phyloP scores from a whole-genome alignment of 2,113 vertebrate species.

The Cygnus buccinator region DNA sequence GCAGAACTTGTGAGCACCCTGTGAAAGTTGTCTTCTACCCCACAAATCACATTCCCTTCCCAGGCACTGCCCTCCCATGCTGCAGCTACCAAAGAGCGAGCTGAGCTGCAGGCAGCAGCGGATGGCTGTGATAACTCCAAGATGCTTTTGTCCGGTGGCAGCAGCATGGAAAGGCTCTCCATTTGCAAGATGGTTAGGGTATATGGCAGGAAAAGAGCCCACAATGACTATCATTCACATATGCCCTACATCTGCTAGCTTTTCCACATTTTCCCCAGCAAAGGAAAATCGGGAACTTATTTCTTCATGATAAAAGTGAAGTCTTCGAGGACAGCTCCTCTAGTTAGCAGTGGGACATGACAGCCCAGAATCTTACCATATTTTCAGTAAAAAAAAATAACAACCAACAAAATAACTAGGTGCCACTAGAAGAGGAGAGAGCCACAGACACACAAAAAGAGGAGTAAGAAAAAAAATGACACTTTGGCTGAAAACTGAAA shows the following conservation, averaged over 20 bases:
- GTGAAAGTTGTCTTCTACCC: neutral
- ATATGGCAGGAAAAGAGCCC: accelerated
- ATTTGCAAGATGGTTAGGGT: neutral
- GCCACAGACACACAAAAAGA: neutral
- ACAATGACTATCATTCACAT: neutral
- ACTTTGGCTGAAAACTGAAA: neutral
- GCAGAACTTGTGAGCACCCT: neutral
- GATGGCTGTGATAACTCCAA: neutral
- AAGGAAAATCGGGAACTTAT: neutral
- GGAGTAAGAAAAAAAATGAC: neutral
- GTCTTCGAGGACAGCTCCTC: neutral
- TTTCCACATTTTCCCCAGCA: neutral
- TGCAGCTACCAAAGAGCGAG: neutral
- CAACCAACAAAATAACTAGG: neutral
- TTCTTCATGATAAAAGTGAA: neutral
- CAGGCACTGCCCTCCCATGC: neutral
- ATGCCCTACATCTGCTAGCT: neutral
- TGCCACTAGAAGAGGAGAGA: neutral
- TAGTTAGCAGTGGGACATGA: neutral
- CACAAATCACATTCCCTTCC: neutral
- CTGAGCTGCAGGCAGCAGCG: neutral
- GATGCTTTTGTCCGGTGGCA: neutral
- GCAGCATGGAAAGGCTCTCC: neutral
- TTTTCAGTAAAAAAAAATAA: neutral
- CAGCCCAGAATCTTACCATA: neutral